These are phyloP conservation scores for Habrosyne pyritoides DNA, from an alignment of 2,888 invertebrate species.

Conservation along the genomic window DNA sequence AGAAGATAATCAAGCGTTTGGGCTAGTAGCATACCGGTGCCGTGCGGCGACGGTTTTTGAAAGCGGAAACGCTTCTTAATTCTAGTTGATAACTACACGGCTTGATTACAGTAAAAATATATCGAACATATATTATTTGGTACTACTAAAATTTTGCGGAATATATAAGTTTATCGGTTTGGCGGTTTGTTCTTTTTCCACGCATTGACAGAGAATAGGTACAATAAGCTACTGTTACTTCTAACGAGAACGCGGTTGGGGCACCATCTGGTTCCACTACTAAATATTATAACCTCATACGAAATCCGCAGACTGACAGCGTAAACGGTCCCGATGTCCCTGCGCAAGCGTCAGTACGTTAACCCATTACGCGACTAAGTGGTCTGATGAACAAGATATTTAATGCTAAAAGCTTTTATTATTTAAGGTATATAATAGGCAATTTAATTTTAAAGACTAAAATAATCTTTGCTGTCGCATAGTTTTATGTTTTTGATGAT, in stretches of 20 bases:
- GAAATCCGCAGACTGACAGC: neutral
- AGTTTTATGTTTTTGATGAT: no score
- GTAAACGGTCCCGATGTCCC: neutral
- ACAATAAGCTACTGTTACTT: no score
- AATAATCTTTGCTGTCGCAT: neutral
- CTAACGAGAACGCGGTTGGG: no score
- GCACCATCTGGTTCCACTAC: no score
- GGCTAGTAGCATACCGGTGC: neutral
- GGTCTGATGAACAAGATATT: neutral
- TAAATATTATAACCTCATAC: neutral
- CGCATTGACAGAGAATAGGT: no score
- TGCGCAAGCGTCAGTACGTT: neutral
- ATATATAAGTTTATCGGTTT: no score
- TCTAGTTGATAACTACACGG: neutral
- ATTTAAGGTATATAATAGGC: neutral
- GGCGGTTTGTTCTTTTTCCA: no score
- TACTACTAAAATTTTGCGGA: no score
- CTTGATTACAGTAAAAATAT: no score
- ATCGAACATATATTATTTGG: no score
- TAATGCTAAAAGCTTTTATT: neutral
- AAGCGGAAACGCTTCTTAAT: neutral
- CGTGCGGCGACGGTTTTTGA: neutral
- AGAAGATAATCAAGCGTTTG: slow-evolving; percentile 2
- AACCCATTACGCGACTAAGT: neutral
- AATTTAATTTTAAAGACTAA: neutral